phyloP scores from a whole-genome alignment of 2,113 vertebrate genomes.

The Apodemus sylvaticus region DNA sequence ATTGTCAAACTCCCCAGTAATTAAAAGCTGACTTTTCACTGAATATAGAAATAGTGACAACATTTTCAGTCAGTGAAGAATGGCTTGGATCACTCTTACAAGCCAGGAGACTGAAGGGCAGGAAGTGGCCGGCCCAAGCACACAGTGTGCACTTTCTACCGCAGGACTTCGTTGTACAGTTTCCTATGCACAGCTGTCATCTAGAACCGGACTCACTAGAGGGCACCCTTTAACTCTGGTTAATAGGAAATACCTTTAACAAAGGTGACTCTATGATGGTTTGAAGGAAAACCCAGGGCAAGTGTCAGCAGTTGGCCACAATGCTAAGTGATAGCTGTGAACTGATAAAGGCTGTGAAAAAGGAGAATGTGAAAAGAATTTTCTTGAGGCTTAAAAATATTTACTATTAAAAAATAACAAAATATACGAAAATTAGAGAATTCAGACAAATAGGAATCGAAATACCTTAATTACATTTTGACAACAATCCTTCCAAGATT shows the following conservation, averaged over 20 bases:
- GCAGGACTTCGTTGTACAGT: neutral
- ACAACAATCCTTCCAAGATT: slow-evolving; percentile 46
- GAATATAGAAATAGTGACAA: slow-evolving; percentile 25
- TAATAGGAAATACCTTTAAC: neutral
- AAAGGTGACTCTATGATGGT: neutral
- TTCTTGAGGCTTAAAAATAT: neutral
- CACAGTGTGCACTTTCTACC: neutral
- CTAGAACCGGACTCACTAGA: neutral
- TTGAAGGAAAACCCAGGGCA: slow-evolving; percentile 47
- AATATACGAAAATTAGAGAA: neutral
- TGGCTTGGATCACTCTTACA: neutral
- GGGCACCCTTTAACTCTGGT: slow-evolving; percentile 33
- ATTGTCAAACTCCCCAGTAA: neutral
- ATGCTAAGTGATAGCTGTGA: neutral
- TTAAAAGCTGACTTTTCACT: slow-evolving; percentile 53
- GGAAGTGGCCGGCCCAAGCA: neutral
- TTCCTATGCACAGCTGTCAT: neutral
- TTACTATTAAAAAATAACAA: neutral
- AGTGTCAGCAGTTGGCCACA: neutral
- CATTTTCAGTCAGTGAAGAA: neutral
- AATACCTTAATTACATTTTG: slow-evolving; percentile 21
- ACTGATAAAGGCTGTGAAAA: neutral
- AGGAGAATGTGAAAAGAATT: neutral
- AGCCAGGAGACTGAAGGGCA: neutral
- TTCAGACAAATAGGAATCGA: neutral